Evolutionary conservation across 2,113 vertebrate species (phyloP).

Genomic region (Mirounga angustirostris): DNA sequence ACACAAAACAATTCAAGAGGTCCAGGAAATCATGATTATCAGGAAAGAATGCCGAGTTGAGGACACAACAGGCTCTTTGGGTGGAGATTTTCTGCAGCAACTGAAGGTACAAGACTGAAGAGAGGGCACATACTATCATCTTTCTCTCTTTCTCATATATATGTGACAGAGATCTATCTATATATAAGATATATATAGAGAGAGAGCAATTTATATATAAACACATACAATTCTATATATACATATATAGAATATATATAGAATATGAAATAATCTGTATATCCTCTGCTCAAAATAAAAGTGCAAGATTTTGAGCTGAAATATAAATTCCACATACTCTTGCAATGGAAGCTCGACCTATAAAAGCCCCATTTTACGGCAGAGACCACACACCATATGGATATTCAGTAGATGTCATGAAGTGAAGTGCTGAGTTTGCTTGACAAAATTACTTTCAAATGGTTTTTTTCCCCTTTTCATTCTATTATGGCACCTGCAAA

Average conservation of each 20-base stretch:
- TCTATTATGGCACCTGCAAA: neutral
- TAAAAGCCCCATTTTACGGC: neutral
- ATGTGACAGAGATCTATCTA: neutral
- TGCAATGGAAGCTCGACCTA: neutral
- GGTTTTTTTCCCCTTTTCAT: neutral
- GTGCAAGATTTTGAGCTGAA: conserved; percentile 43
- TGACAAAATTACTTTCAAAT: neutral
- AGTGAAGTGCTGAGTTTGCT: neutral
- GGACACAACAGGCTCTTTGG: neutral
- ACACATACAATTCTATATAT: neutral
- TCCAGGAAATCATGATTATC: neutral
- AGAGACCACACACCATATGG: neutral
- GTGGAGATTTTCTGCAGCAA: conserved; percentile 5
- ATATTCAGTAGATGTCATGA: neutral
- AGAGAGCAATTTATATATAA: neutral
- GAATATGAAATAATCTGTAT: neutral
- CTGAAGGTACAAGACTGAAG: neutral
- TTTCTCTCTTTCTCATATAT: neutral
- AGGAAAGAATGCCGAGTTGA: conserved; percentile 11
- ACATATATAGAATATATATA: too few species aligned
- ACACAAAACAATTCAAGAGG: neutral
- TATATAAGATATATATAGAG: neutral
- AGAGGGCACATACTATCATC: neutral
- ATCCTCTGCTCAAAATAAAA: neutral
- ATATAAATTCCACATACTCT: conserved; percentile 21